Base-by-base conservation (phyloP, 2,797 vertebrate genomes). In the Bucorvus abyssinicus region DNA sequence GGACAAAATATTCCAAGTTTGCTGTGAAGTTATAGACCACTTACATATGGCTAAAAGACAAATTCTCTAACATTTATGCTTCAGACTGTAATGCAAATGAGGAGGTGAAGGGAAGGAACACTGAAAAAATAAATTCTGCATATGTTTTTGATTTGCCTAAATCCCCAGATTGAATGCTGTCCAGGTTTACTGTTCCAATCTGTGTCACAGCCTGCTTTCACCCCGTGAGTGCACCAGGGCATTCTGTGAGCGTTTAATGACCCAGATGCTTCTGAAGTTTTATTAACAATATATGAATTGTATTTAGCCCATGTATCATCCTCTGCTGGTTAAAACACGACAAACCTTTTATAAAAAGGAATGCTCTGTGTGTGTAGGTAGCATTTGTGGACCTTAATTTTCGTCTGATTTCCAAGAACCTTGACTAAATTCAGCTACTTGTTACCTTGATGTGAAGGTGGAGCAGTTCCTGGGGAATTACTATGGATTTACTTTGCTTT, bases 401-500 rank as follows among this genome's bases (percentile, higher is more conserved):
- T 56, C 17, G 68, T 85, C 65, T 55, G 26, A n/a, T 45, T 94
- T 87, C 81, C 61, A 81, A 78, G 69, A 93, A 38, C 26, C 17
- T 50, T 65, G 74, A 19, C 59, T 93, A 38, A 93, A 86, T 78
- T 86, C 59, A 69, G 55, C 42, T 63, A 1, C 73, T 42, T 84
- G 65, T 94, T 92, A 95, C 83, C 63, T 75, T 74, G 59, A 50
- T 60, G 12, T 7, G 38, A 86, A 7, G 1, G 38, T 8, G 8
- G 57, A 90, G 55, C 27, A 44, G n/a, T 71, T 92, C 77, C 60
- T 53, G 73, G 49, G 69, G 73, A 75, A 88, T 95, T 92, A 61
- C 69, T 81, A 8, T 65, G 55, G 91, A 90, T 93, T 94, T 91
- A 65, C 57, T 83, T 89, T 53, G 32, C 71, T 87, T 83, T 67